These are phyloP conservation scores for Australoheros facetus DNA, from an alignment of 2,797 vertebrate species.

Conservation along the genomic window DNA sequence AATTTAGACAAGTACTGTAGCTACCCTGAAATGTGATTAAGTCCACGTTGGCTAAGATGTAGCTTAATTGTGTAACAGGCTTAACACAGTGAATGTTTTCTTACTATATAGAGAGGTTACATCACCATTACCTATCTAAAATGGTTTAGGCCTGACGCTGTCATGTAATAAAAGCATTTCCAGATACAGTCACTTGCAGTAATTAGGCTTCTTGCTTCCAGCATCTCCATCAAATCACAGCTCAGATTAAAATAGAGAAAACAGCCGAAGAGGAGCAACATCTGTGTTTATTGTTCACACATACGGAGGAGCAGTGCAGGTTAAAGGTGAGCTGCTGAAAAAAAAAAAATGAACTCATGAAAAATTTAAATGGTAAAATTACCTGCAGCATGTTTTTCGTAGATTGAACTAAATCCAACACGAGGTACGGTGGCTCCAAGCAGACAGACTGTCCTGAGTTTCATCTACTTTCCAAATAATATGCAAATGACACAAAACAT, in stretches of 20 bases:
- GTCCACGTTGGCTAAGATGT: constrained; percentile 9
- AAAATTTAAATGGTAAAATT: not conserved
- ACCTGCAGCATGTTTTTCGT: constrained; percentile 1
- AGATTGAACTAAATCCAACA: constrained; percentile 14
- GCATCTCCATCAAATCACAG: not conserved
- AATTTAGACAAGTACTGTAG: not conserved
- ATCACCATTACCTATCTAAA: constrained; percentile 28
- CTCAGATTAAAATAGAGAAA: constrained; percentile 1
- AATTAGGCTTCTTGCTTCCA: not conserved
- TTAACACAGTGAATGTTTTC: constrained; percentile 48
- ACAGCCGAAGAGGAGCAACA: constrained; percentile 24
- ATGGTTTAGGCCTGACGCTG: not conserved
- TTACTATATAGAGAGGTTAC: constrained; percentile 41
- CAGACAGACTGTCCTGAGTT: not conserved
- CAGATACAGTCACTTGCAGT: not conserved
- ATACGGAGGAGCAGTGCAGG: constrained; percentile 10
- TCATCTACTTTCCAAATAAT: not conserved
- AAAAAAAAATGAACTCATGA: not conserved
- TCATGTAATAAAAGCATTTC: not conserved
- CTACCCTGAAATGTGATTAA: not conserved
- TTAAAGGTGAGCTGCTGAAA: constrained; percentile 7
- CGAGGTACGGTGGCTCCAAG: not conserved
- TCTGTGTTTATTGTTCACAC: constrained; percentile 46
- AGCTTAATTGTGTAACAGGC: constrained; percentile 44
- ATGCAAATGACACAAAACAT: constrained; percentile 3